Evolutionary conservation across 2,888 invertebrate genomes (phyloP).

Genomic region (Cephonodes hylas): DNA sequence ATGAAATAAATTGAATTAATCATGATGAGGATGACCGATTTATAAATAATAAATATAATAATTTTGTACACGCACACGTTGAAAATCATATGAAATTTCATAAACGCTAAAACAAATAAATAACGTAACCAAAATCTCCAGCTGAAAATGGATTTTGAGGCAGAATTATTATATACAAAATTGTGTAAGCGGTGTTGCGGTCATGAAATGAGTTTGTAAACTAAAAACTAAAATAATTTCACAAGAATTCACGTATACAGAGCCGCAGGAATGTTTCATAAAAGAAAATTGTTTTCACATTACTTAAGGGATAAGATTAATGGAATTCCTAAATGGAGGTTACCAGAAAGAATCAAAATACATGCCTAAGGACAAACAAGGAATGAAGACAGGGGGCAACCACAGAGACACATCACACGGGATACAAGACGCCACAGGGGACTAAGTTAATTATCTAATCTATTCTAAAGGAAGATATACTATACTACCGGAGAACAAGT

Average conservation of each 20-base stretch:
- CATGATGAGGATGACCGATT: conserved; percentile 26
- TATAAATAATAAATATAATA: not conserved
- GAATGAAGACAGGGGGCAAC: conserved; percentile 38
- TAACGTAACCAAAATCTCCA: not conserved
- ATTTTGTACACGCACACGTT: not conserved
- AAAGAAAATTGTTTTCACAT: conserved; percentile 24
- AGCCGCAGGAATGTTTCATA: conserved; percentile 23
- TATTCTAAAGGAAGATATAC: conserved; percentile 47
- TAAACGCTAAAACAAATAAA: not conserved
- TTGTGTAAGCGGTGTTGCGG: conserved; percentile 38
- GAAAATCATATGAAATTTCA: not conserved
- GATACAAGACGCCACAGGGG: conserved; percentile 50
- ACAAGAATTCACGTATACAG: conserved; percentile 23
- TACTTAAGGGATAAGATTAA: conserved; percentile 34
- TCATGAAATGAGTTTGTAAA: conserved; percentile 31
- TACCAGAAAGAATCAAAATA: conserved; percentile 43
- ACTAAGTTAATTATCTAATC: conserved; percentile 49
- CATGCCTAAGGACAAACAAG: conserved; percentile 59
- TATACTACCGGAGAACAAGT: conserved; percentile 61
- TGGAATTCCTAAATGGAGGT: conserved; percentile 41
- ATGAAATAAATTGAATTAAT: not conserved
- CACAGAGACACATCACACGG: conserved; percentile 51
- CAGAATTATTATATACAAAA: conserved; percentile 17
- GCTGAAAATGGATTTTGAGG: not conserved
- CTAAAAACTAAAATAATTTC: conserved; percentile 18